Percentiles rank a stretch among this genome's conserved stretches.
Conservation (phyloP, 2,888 invertebrate species). For the Blomia tropicalis region DNA sequence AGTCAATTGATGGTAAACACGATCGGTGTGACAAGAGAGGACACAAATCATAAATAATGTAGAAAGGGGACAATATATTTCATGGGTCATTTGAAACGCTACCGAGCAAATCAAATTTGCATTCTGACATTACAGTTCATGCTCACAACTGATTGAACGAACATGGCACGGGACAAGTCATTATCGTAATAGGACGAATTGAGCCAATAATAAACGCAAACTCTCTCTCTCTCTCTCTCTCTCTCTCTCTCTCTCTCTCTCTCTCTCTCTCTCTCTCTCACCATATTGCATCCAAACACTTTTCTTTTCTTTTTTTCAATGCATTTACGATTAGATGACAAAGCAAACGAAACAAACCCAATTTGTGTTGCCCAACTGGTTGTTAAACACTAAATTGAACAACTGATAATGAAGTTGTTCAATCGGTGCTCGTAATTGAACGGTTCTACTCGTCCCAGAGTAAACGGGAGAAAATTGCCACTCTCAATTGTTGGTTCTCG, state of each 20-base stretch:
- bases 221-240: not conserved
- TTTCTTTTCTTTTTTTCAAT: no score
- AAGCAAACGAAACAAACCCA: not conserved
- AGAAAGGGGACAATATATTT: conserved; percentile 1
- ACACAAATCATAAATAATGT: not conserved
- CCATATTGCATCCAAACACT: no score
- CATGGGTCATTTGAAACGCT: conserved; percentile 10
- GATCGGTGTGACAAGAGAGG: not conserved
- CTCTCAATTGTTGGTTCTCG: no score
- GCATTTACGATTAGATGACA: no score
- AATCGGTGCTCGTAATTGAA: conserved; percentile 10
- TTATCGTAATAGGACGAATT: not conserved
- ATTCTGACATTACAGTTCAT: not conserved
- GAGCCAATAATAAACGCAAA: not conserved
- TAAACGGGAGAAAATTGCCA: no score
- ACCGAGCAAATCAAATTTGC: conserved; percentile 12
- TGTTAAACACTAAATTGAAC: no score
- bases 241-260: no score
- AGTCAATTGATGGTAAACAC: not conserved
- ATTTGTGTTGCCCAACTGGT: no score
- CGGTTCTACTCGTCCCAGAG: no score
- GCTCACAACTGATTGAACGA: not conserved
- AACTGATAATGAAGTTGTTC: conserved; percentile 3
- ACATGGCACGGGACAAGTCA: no score
- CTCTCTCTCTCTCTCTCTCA: not conserved